These are phyloP conservation scores for Hippocampus abdominalis DNA, from an alignment of 2,113 vertebrate genomes.

Conservation along the genomic window DNA sequence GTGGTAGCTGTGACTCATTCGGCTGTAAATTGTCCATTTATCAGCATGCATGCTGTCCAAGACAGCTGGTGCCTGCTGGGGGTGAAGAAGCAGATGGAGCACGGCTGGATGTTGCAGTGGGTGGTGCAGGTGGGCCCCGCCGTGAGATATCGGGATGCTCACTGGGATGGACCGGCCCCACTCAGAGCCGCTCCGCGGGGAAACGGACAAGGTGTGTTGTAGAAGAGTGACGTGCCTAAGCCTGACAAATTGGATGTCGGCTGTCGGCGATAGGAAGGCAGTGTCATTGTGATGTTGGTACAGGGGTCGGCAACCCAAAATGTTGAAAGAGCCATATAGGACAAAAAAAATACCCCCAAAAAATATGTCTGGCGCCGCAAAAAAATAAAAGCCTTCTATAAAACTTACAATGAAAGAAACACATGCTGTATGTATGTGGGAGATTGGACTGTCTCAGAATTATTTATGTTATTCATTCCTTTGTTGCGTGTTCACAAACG, in stretches of 20 bases:
- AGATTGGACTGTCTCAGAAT: no score
- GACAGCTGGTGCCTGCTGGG: constrained; percentile 60
- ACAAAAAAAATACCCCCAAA: no score
- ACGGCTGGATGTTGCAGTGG: constrained; percentile 37
- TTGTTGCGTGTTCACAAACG: no score
- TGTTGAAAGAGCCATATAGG: no score
- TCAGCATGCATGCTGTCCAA: constrained; percentile 46
- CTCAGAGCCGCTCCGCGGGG: constrained; percentile 18
- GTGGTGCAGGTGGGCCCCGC: constrained; percentile 49
- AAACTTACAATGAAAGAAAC: no score
- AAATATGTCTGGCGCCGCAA: no score
- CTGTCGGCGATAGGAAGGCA: constrained; percentile 43
- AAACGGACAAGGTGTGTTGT: constrained; percentile 8
- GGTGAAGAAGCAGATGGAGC: constrained; percentile 41
- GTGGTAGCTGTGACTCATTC: constrained; percentile 39
- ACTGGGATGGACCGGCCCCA: constrained; percentile 41
- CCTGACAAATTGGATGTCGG: constrained; percentile 62
- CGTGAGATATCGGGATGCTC: constrained; percentile 50
- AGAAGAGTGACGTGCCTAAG: constrained; percentile 32
- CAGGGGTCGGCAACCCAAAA: no score
- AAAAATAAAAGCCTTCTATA: no score
- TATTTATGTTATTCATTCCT: no score
- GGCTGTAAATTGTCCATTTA: constrained; percentile 43
- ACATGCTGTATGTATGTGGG: no score
- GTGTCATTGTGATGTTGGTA: constrained; percentile 39